Evolutionary conservation across 2,888 invertebrate genomes (phyloP).

Genomic region (Erebia palarica): DNA sequence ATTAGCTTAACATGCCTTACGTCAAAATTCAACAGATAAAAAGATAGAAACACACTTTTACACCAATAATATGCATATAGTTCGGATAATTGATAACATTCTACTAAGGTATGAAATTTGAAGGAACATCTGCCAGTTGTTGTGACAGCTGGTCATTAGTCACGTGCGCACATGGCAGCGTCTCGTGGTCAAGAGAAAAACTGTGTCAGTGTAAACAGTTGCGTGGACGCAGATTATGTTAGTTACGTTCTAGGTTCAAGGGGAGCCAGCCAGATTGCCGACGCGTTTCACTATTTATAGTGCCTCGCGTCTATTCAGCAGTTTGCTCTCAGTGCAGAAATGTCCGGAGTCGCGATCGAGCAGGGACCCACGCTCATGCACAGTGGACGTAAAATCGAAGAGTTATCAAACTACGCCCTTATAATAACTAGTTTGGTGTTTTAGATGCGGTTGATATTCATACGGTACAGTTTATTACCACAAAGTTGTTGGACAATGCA

Average conservation of each 20-base stretch:
- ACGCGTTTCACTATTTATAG: constrained; percentile 81
- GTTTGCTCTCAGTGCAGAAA: constrained; percentile 78
- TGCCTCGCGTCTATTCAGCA: constrained; percentile 73
- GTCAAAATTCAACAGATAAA: no score
- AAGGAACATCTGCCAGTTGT: constrained; percentile 21
- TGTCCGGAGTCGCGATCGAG: constrained; percentile 76
- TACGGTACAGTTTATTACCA: constrained; percentile 57
- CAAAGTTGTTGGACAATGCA: constrained; percentile 67
- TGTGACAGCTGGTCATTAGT: constrained; percentile 46
- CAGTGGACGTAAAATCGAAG: constrained; percentile 52
- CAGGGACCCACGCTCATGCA: constrained; percentile 62
- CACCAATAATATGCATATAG: neutral
- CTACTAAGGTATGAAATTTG: neutral
- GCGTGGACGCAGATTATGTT: constrained; percentile 71
- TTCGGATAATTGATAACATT: constrained; percentile 12
- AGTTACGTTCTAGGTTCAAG: constrained; percentile 77
- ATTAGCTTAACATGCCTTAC: no score
- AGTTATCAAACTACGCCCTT: constrained; percentile 45
- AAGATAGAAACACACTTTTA: no score
- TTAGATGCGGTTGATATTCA: constrained; percentile 16
- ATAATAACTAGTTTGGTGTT: constrained; percentile 26
- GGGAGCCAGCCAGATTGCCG: constrained; percentile 76
- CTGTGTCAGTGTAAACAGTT: constrained; percentile 78
- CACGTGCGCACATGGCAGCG: constrained; percentile 70
- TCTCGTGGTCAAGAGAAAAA: constrained; percentile 75